Percentiles rank a stretch among this genome's conserved stretches.
These are phyloP conservation scores for Aurelia sp. DNA, from an alignment of 30 jellyfish, hydroid and myxozoan species.

Conservation along the genomic window DNA sequence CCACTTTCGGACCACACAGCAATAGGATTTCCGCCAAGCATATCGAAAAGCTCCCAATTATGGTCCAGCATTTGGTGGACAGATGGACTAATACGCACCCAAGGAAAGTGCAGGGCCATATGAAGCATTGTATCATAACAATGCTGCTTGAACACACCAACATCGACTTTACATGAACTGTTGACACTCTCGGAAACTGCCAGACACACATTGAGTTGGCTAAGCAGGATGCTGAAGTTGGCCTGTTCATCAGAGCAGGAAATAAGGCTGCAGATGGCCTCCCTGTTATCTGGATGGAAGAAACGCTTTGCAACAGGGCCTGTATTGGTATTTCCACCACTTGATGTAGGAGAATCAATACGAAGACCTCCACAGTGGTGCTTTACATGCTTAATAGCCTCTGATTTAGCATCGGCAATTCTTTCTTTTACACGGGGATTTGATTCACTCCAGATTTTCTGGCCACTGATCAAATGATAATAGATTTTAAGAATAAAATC, in stretches of 20 bases:
- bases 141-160: neutral
- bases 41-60: conserved; percentile 13
- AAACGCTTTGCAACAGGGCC: too few relatives aligned
- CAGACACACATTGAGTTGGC: neutral
- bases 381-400: too few relatives aligned
- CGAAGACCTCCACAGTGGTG: neutral
- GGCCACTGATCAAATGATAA: neutral
- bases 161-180: neutral
- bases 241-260: too few relatives aligned
- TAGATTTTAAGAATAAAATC: neutral
- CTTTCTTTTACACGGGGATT: neutral
- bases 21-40: neutral
- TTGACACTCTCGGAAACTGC: neutral
- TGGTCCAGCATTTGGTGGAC: neutral
- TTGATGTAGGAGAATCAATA: too few relatives aligned
- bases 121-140: neutral
- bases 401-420: neutral
- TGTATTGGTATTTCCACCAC: too few relatives aligned
- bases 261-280: too few relatives aligned
- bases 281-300: too few relatives aligned
- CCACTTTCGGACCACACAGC: conserved; percentile 5
- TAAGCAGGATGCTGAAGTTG: too few relatives aligned
- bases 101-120: neutral
- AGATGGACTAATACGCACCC: neutral
- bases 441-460: conserved; percentile 3